Conservation (phyloP, 2,113 vertebrate genomes). For the Prinia subflava region DNA sequence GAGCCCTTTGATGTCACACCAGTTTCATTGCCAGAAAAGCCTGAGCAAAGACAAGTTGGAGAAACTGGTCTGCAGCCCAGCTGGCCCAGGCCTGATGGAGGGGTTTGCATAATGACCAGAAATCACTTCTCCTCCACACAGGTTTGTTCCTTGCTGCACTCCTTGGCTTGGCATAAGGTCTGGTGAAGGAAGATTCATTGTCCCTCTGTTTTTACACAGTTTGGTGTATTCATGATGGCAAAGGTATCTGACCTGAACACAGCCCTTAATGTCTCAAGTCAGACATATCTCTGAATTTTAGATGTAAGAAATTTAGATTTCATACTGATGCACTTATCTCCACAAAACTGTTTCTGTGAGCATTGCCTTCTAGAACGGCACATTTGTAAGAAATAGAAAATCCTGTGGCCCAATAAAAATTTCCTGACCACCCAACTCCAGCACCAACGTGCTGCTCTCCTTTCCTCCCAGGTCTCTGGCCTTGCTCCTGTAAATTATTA, state of each 20-base stretch:
- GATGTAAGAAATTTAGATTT: neutral
- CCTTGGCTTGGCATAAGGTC: neutral
- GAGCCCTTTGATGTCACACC: neutral
- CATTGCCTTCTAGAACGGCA: rapidly evolving
- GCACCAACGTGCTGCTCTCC: neutral
- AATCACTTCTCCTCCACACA: rapidly evolving
- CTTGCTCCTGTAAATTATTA: neutral
- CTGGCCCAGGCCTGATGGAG: too few relatives aligned
- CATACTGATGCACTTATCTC: rapidly evolving
- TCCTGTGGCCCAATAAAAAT: neutral
- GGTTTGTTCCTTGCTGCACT: neutral
- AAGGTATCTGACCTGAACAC: neutral
- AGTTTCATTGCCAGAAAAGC: neutral
- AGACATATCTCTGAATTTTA: neutral
- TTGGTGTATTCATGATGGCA: neutral
- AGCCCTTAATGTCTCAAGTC: neutral
- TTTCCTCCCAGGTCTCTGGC: neutral
- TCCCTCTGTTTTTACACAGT: rapidly evolving
- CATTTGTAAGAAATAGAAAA: neutral
- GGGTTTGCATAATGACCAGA: neutral
- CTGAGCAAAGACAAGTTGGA: neutral
- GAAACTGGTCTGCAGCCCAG: neutral
- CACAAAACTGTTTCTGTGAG: neutral
- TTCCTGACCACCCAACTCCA: neutral
- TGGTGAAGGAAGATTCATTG: neutral